Evolutionary conservation across 2,797 vertebrate genomes (phyloP), one percentile per base, ranked within the genome.

Genomic region (Ammospiza maritima): DNA sequence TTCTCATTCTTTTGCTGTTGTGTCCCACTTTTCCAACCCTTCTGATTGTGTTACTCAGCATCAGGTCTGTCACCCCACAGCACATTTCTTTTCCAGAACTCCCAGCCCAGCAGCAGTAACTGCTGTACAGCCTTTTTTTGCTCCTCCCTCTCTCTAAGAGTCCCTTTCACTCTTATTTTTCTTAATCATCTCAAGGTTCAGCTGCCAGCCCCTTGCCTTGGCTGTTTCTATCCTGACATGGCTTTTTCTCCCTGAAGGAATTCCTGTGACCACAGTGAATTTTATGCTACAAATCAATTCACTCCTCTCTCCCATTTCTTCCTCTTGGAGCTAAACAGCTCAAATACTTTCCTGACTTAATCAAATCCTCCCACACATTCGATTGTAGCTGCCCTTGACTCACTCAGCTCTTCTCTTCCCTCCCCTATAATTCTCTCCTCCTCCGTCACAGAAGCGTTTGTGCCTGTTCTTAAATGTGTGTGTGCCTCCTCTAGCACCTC

Each of bases 351-450:
- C 70, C 66, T 48, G 77, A 88, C 85, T 96, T 94, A 93, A 96
- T 91, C 69, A 95, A 94, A 81, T 90, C 94, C 90, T 96, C 93
- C 89, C 91, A 95, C 93, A 72, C 73, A 62, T 66, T 91, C 0
- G 6, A 88, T 48, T 90, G 90, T 88, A 84, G 73, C 47, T 0
- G 23, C 80, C 83, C 90, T 94, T 88, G 80, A 95, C 69, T 93
- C 75, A 64, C 78, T 86, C 53, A 36, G 86, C 61, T 89, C 48
- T n/a, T 78, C 76, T 80, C 62, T 90, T 70, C 36, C 72, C 66
- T 93, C 80, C 90, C 53, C 48, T 93, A 7, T 80, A 95, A 95
- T 93, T 93, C 86, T 82, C 53, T 85, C 61, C 34, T 95, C 53
- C 72, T 88, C 64, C 0, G 0, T 76, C 77, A 93, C 54, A 93